A percentile compares a stretch with the other conserved stretches of the same genome.
Conservation (phyloP, 2,113 vertebrate species). For the Mus pahari region DNA sequence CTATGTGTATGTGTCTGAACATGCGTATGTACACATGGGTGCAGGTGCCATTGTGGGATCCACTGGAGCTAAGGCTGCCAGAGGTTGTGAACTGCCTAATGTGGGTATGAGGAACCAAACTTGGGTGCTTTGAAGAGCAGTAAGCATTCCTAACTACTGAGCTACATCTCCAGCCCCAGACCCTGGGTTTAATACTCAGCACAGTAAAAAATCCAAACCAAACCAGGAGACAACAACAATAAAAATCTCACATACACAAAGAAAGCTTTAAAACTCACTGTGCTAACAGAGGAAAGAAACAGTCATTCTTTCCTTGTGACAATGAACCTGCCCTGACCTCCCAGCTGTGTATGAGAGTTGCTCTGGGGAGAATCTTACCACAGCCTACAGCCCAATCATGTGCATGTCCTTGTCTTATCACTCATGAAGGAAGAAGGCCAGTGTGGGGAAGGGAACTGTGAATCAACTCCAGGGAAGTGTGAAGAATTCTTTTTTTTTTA, state of each 20-base stretch:
- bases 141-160: not conserved
- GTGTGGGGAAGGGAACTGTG: not conserved
- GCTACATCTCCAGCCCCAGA: not conserved
- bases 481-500: not conserved
- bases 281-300: not conserved
- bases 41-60: not conserved
- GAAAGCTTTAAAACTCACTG: not conserved
- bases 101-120: not conserved
- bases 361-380: too few species aligned
- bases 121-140: not conserved
- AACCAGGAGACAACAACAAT: not conserved
- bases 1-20: not conserved
- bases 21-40: not conserved
- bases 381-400: not conserved
- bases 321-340: not conserved
- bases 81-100: not conserved
- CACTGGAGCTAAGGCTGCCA: not conserved
- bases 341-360: rapidly evolving
- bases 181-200: not conserved
- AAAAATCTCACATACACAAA: not conserved
- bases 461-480: not conserved
- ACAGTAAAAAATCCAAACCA: not conserved
- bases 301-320: not conserved
- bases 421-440: not conserved
- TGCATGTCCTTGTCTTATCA: not conserved